Evolutionary conservation across 1,140 invertebrate species (phyloP), one percentile per base, ranked within the genome.

Genomic region (Periplaneta americana): DNA sequence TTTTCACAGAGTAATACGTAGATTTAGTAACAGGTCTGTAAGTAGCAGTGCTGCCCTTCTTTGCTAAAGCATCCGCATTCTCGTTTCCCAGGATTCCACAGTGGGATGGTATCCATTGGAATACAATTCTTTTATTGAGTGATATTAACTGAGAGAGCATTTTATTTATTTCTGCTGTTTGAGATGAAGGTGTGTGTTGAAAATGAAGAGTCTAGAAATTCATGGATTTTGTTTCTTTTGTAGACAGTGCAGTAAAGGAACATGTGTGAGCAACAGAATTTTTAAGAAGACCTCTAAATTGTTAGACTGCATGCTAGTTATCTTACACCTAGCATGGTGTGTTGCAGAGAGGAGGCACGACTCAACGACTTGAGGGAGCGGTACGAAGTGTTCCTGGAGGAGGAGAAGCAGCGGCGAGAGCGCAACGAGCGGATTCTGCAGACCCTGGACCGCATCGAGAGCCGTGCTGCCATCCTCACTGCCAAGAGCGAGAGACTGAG

Each of bases 401-500:
- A 82, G 22, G 76, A 82, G n/a, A 39, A 74, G 31, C 32, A 57
- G n/a, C 31, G 81, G n/a, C 39, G 76, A 18, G 35, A 82, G 31
- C n/a, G 81, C 79, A 82, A 82, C 32, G 57, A 82, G n/a, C 34
- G 75, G 35, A 82, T 82, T 28, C 33, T 82, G 32, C 75, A 78
- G 48, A 31, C 76, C 2, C 74, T 82, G 18, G 76, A 82, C 33
- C 48, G 76, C 11, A 82, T 82, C 31, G 81, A 82, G 37, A 82
- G 78, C 34, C 81, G 74, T 34, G 66, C 81, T 17, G 76, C 48
- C 22, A 66, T 82, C 17, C 36, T 82, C 34, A n/a, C 81, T 17
- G 75, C 81, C 22, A 82, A 82, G 57, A 79, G 75, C n/a, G 74
- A 82, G n/a, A 35, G 81, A 31, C 32, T 82, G 17, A 78, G 34